Evolutionary conservation across 2,113 vertebrate genomes (phyloP), one percentile per base, ranked within the genome.

Genomic region (Oreochromis niloticus): DNA sequence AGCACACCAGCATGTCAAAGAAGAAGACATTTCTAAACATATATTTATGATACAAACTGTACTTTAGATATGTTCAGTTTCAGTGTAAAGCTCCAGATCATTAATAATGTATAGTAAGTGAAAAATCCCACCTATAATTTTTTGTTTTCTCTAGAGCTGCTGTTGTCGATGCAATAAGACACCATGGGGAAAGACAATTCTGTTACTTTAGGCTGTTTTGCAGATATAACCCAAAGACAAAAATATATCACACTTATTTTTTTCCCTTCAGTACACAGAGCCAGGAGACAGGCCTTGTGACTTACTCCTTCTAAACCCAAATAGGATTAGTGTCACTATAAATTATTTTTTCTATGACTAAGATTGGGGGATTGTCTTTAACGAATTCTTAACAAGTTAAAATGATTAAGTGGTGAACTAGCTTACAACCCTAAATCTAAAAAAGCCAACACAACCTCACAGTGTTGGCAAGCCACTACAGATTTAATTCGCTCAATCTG

Each of bases 171-270:
- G 48, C 48, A 88, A 80, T 91, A 86, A 80, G 82, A 82, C 80
- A 89, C 84, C 81, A 80, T 10, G 4, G 87, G 81, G 87, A 87
- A 83, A 90, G 82, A 86, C 19, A 89, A 84, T 81, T 41, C 22
- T 85, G 79, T 86, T 75, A 87, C 85, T 83, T 84, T 7, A 68
- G 81, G 56, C 57, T 39, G 81, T 34, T 82, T 87, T 87, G 86
- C 66, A 61, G 82, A 88, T 85, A 88, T 82, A 87, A 82, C 63
- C 56, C 57, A 55, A 61, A 84, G 56, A 85, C 55, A 83, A 81
- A 91, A 93, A 90, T 86, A 81, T 41, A 84, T 87, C 13, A 63
- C n/a, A 30, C 19, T 19, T 14, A 13, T 19, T 84, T 89, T 54
- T 84, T 39, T 36, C 24, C 39, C 41, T 27, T 43, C 32, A 34